These are phyloP conservation scores for Drosophila dives DNA, from an alignment of 2,888 invertebrate species.

Conservation along the genomic window DNA sequence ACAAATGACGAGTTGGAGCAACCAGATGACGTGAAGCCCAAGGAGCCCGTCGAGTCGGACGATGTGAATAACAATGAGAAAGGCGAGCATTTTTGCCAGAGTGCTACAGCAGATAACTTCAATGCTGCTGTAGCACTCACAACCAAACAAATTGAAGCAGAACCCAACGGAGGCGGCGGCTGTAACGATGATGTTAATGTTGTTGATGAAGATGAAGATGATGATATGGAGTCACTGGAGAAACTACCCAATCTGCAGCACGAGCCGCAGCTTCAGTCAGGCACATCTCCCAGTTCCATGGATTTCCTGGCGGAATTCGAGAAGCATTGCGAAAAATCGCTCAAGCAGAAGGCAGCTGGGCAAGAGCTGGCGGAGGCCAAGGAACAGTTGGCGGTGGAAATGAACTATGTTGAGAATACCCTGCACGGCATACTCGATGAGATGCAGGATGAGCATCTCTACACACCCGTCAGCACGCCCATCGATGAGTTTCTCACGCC, in stretches of 20 bases:
- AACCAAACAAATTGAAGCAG: conserved; percentile 61
- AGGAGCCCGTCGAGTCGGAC: conserved; percentile 45
- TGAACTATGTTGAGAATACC: conserved; percentile 80
- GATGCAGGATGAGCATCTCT: conserved; percentile 82
- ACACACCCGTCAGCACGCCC: conserved; percentile 73
- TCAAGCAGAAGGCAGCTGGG: conserved; percentile 36
- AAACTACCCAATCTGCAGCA: conserved; percentile 10
- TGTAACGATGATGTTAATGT: too few relatives aligned
- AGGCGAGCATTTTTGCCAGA: conserved; percentile 72
- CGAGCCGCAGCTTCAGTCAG: conserved; percentile 10
- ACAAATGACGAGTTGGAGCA: neutral
- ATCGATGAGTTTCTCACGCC: conserved; percentile 78
- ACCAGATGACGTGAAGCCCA: conserved; percentile 2
- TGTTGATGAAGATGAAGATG: neutral
- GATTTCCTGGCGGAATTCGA: conserved; percentile 81
- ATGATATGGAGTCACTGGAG: conserved; percentile 34
- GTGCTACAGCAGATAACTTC: conserved; percentile 80
- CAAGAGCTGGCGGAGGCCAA: conserved; percentile 48
- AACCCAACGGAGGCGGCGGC: conserved; percentile 11
- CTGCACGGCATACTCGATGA: conserved; percentile 81
- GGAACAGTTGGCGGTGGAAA: conserved; percentile 70
- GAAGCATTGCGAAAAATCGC: conserved; percentile 69
- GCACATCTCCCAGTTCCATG: conserved; percentile 44
- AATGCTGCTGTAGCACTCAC: conserved; percentile 74
- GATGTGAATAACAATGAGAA: conserved; percentile 70